Conservation (phyloP, 2,113 vertebrate genomes). For the Chaetodon trifascialis region DNA sequence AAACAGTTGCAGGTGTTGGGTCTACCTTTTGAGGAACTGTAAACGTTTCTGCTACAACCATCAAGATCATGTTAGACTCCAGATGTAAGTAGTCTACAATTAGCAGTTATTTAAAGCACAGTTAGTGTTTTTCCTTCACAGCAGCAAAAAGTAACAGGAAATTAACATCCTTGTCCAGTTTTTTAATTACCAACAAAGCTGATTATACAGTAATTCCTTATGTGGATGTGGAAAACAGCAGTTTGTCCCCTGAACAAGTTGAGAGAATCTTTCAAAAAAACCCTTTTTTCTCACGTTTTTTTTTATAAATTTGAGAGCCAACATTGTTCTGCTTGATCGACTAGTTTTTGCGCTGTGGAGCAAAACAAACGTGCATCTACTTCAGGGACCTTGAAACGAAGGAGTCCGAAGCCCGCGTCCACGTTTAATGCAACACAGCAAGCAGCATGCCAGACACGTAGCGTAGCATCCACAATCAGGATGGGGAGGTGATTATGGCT, state of each 20-base stretch:
- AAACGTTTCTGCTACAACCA: background rate
- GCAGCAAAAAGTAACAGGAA: background rate
- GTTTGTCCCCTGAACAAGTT: background rate
- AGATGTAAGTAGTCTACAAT: background rate
- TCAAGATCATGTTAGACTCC: background rate
- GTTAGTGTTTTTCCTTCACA: background rate
- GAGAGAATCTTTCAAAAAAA: background rate
- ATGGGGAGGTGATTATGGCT: conserved; percentile 70
- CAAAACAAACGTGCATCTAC: conserved; percentile 31
- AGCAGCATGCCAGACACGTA: conserved; percentile 61
- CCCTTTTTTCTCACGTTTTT: background rate
- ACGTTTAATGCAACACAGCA: conserved; percentile 30
- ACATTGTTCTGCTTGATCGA: background rate
- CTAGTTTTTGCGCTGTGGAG: conserved; percentile 15
- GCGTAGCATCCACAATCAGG: conserved; percentile 62
- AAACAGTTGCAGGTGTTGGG: background rate
- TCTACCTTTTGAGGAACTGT: background rate
- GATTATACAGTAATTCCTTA: background rate
- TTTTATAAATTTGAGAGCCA: background rate
- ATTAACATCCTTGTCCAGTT: background rate
- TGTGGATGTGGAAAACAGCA: background rate
- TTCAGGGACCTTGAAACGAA: conserved; percentile 33
- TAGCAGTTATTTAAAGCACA: background rate
- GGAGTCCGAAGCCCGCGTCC: background rate
- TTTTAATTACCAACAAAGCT: background rate